These are phyloP conservation scores for Helarctos malayanus DNA, from an alignment of 2,797 vertebrate genomes.

Conservation along the genomic window DNA sequence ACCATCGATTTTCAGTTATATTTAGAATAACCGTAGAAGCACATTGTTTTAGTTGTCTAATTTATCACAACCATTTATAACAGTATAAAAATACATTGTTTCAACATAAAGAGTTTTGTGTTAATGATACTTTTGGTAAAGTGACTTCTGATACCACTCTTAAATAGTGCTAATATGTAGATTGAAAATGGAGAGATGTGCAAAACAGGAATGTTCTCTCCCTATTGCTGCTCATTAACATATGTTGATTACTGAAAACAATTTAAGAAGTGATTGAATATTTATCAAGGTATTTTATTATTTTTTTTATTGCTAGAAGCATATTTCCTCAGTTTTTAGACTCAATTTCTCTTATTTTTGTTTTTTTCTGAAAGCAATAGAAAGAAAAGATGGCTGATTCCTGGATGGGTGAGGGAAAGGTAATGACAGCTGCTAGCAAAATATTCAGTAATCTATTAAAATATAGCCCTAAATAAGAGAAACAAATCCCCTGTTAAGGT, in stretches of 20 bases:
- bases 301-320: not conserved
- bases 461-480: not conserved
- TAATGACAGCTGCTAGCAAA: not conserved
- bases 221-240: not conserved
- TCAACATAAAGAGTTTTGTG: not conserved
- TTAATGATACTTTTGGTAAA: not conserved
- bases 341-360: not conserved
- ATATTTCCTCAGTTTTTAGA: not conserved
- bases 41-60: not conserved
- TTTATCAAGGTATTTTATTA: not conserved
- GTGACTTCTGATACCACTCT: not conserved
- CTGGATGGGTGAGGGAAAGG: fast-evolving
- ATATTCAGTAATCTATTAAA: not conserved
- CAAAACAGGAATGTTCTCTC: not conserved
- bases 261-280: not conserved
- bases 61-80: not conserved
- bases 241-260: not conserved
- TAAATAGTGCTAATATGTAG: not conserved
- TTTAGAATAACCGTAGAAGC: not conserved
- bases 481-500: not conserved
- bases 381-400: not conserved
- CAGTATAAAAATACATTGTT: not conserved
- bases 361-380: not conserved
- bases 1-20: not conserved
- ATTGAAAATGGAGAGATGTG: not conserved